phyloP scores from a whole-genome alignment of 1,140 invertebrate genomes.

The Cyphomyrmex costatus region DNA sequence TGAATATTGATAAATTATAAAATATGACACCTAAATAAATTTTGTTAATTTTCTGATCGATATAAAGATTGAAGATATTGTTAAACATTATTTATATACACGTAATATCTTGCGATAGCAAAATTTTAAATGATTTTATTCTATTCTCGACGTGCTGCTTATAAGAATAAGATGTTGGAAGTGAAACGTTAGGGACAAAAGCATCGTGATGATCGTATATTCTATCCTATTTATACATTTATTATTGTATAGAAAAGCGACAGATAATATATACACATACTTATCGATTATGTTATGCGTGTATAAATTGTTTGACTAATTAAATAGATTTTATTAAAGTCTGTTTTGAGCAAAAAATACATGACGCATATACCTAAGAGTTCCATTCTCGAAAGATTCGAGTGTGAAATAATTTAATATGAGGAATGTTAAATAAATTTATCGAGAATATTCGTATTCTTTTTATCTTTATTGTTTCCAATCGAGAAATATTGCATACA shows the following conservation, averaged over 20 bases:
- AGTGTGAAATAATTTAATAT: constrained; percentile 17
- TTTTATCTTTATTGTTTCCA: background rate
- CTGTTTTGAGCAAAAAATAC: constrained; percentile 45
- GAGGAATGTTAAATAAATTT: constrained; percentile 18
- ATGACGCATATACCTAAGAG: constrained; percentile 29
- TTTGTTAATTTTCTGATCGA: background rate
- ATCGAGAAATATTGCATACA: background rate
- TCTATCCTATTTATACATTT: constrained; percentile 70
- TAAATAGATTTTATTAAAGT: constrained; percentile 83
- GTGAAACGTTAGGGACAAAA: constrained; percentile 60
- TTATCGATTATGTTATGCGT: constrained; percentile 84
- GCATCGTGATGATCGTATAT: constrained; percentile 69
- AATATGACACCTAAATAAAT: constrained; percentile 27
- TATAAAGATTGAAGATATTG: background rate
- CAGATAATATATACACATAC: constrained; percentile 72
- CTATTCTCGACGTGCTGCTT: background rate
- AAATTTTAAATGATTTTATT: background rate
- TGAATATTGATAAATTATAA: constrained; percentile 27
- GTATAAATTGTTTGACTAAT: constrained; percentile 84
- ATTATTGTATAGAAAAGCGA: constrained; percentile 77
- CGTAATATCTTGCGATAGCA: background rate
- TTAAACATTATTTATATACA: constrained; percentile 1
- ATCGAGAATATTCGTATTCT: too few species aligned
- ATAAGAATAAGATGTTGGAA: constrained; percentile 61
- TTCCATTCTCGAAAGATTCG: constrained; percentile 2